These are phyloP conservation scores for Zaprionus gabonicus DNA, from an alignment of 1,140 invertebrate species.

Conservation along the genomic window DNA sequence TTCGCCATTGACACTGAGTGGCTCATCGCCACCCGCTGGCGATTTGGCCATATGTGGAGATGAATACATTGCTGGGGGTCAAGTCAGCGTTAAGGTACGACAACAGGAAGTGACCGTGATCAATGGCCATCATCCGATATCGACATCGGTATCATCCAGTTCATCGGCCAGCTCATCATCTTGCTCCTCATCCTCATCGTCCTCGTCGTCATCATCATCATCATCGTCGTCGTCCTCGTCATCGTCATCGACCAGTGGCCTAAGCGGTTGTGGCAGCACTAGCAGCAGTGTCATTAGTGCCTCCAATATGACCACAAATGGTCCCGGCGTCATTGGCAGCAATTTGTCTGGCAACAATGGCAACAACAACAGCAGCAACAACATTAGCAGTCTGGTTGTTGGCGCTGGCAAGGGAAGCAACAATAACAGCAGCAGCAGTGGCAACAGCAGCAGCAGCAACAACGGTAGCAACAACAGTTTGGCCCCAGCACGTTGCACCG, in stretches of 20 bases:
- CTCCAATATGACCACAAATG: conserved; percentile 53
- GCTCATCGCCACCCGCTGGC: conserved; percentile 91
- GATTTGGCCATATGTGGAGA: conserved; percentile 91
- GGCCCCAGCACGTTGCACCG: conserved; percentile 89
- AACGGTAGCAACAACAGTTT: conserved; percentile 32
- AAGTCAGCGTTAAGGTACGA: conserved; percentile 59
- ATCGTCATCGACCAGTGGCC: conserved; percentile 73
- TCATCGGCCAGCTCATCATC: conserved; percentile 79
- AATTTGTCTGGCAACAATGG: conserved; percentile 53
- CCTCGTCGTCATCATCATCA: conserved; percentile 55
- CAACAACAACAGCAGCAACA: conserved; percentile 37
- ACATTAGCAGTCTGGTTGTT: conserved; percentile 65
- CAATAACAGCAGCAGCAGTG: conserved; percentile 20
- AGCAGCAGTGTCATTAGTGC: conserved; percentile 72
- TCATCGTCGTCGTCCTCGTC: conserved; percentile 63
- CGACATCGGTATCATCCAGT: conserved; percentile 77
- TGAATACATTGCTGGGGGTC: conserved; percentile 84
- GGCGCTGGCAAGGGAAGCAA: conserved; percentile 64
- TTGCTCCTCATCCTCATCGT: conserved; percentile 69
- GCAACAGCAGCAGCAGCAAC: conserved; percentile 29
- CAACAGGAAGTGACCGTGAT: conserved; percentile 66
- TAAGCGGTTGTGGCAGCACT: conserved; percentile 76
- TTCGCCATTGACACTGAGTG: conserved; percentile 92
- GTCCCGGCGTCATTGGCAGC: conserved; percentile 78
- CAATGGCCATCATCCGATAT: conserved; percentile 80